Evolutionary conservation across 2,797 vertebrate genomes (phyloP).

Genomic region (Knipowitschia caucasica): DNA sequence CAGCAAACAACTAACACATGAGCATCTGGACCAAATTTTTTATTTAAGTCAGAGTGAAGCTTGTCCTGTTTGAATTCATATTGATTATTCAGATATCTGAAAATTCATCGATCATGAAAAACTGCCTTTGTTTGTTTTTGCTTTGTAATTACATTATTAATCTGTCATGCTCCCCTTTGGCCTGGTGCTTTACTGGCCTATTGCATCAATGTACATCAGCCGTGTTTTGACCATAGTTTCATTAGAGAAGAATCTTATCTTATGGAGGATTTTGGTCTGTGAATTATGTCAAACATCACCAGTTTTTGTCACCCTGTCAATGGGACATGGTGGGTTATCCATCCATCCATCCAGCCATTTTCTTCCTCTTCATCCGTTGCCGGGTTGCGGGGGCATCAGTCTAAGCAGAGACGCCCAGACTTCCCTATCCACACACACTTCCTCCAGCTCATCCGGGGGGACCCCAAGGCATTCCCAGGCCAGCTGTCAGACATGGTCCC

Average conservation of each 20-base stretch:
- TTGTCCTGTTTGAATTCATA: neutral
- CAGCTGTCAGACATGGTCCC: too few relatives aligned
- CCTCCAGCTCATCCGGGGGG: too few relatives aligned
- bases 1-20: neutral
- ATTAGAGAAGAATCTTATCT: slow-evolving; percentile 25
- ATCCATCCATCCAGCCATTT: too few relatives aligned
- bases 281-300: slow-evolving; percentile 27
- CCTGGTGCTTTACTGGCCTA: slow-evolving; percentile 10
- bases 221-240: slow-evolving; percentile 23
- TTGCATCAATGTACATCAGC: slow-evolving; percentile 18
- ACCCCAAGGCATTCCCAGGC: too few relatives aligned
- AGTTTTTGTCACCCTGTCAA: slow-evolving; percentile 18
- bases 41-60: neutral
- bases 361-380: too few relatives aligned
- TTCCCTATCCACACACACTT: too few relatives aligned
- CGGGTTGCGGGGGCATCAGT: too few relatives aligned
- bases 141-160: neutral
- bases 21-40: neutral
- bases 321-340: too few relatives aligned
- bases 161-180: neutral
- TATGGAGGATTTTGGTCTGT: slow-evolving; percentile 15
- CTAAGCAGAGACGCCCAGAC: too few relatives aligned
- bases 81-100: neutral
- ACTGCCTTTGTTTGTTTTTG: neutral
- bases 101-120: neutral